Conservation (phyloP, 2,113 vertebrate genomes). For the Trinectes maculatus region DNA sequence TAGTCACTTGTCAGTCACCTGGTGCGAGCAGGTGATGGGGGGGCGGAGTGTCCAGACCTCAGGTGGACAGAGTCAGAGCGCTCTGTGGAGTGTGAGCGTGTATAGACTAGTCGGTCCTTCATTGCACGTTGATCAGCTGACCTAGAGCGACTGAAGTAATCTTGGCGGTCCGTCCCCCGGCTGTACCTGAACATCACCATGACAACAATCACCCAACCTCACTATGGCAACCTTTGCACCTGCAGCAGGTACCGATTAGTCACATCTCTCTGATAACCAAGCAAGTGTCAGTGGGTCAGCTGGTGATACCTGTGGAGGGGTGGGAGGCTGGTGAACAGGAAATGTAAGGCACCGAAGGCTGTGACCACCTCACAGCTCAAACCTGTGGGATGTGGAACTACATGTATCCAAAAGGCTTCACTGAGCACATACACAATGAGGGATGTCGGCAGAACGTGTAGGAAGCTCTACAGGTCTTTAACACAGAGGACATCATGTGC, state of each 20-base stretch:
- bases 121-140: constrained; percentile 92
- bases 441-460: background rate
- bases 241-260: constrained; percentile 37
- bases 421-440: background rate
- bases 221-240: constrained; percentile 74
- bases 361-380: too few species aligned
- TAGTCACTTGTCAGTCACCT: constrained; percentile 90
- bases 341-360: background rate
- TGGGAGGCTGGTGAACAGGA: background rate
- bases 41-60: constrained; percentile 96
- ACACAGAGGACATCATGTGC: background rate
- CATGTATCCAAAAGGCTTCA: constrained; percentile 13
- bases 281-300: background rate
- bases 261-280: background rate
- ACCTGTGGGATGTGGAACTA: background rate
- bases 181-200: constrained; percentile 89
- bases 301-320: background rate
- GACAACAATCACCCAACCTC: constrained; percentile 75
- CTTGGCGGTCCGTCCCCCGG: constrained; percentile 90
- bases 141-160: constrained; percentile 94
- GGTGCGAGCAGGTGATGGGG: constrained; percentile 94
- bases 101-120: constrained; percentile 85
- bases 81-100: constrained; percentile 93
- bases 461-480: background rate
- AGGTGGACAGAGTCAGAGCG: constrained; percentile 90